Evolutionary conservation across 2,113 vertebrate species (phyloP), one percentile per base, ranked within the genome.

Genomic region (Psophia crepitans): DNA sequence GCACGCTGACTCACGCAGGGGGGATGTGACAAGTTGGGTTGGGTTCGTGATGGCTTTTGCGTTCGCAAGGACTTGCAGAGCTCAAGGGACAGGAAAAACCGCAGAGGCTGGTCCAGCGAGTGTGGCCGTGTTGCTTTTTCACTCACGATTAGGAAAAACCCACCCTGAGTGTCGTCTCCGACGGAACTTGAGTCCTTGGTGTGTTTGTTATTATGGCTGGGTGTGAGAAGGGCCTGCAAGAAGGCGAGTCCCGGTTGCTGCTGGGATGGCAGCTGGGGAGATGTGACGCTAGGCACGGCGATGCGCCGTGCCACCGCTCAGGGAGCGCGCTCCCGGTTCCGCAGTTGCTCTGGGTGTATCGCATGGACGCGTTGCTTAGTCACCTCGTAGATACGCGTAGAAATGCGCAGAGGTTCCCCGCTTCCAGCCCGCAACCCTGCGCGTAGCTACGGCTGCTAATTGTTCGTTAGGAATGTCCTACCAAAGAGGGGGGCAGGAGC

Each of bases 361-460:
- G 10, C 17, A 2, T 1, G 23, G 35, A 24, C 48, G 24, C 32
- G 5, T 11, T 3, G 14, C 8, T 54, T 5, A 8, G 22, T 37
- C 5, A 1, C 23, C 4, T 23, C 12, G 2, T 1, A 5, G 65
- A 12, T 12, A 5, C 0, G 15, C 27, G 12, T 1, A 1, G 32
- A 49, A 56, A 57, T 0, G 4, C 2, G 56, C 23, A 20, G 61
- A 39, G 24, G 21, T 60, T 68, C 26, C 46, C 35, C 2, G 7
- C 24, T 24, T 37, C 60, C 32, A 41, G 37, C 53, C 48, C 16
- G 1, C 1, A 8, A 5, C 43, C 51, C 64, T 1, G 0, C 6
- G 26, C 12, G 2, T 15, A 12, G 28, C 56, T 14, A 18, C 0
- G 2, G 60, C 44, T 23, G 65, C 10, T 35, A 41, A 68, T 80